Conservation (phyloP, 1,140 invertebrate genomes). For the Chironomus striatipennis region DNA sequence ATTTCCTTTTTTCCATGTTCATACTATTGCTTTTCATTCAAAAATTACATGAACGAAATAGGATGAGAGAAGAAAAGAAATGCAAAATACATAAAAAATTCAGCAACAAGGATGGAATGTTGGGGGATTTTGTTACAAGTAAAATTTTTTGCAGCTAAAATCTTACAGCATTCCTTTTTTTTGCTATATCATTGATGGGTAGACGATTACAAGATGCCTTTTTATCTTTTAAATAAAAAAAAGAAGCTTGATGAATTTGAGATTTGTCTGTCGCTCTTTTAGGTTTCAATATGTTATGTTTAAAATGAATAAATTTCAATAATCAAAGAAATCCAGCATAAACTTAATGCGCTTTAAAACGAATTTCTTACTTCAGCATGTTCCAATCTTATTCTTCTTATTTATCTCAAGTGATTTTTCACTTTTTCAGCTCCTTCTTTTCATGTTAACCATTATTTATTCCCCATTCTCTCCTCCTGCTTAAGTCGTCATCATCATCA, state of each 20-base stretch:
- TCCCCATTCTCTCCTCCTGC: not conserved
- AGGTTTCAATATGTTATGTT: too few relatives aligned
- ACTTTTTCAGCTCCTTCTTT: not conserved
- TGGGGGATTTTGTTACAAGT: not conserved
- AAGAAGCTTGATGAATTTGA: too few relatives aligned
- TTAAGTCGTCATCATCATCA: not conserved
- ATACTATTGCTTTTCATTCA: not conserved
- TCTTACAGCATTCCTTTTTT: not conserved
- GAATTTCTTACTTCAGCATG: too few relatives aligned
- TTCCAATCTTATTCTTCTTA: too few relatives aligned
- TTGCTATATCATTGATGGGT: not conserved
- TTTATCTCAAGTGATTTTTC: conserved; percentile 18
- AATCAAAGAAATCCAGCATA: too few relatives aligned
- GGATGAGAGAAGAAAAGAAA: not conserved
- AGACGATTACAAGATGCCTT: conserved; percentile 2
- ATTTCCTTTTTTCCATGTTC: not conserved
- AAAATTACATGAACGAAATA: not conserved
- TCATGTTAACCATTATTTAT: not conserved
- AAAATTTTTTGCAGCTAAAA: not conserved
- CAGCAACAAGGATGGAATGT: not conserved
- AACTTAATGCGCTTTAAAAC: too few relatives aligned
- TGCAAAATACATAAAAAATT: not conserved
- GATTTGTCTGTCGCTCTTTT: too few relatives aligned
- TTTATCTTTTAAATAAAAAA: too few relatives aligned
- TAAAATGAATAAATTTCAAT: too few relatives aligned